These are phyloP conservation scores for Scaeva pyrastri DNA, from an alignment of 2,888 invertebrate species.

Conservation along the genomic window DNA sequence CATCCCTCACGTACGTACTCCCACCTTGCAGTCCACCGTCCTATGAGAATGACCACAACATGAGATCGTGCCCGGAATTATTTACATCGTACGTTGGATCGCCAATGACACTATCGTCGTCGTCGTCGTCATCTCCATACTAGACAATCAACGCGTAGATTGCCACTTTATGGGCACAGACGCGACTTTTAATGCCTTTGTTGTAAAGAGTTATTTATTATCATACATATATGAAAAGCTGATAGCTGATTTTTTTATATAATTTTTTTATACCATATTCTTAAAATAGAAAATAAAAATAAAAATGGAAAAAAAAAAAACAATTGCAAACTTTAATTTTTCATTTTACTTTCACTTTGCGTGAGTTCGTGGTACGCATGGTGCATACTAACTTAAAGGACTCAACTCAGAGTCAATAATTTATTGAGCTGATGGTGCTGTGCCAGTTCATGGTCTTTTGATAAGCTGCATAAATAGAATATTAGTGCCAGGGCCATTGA, in stretches of 20 bases:
- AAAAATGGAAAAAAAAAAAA: conserved; percentile 41
- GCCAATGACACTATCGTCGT: conserved; percentile 22
- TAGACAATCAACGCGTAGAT: conserved; percentile 45
- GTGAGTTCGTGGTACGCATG: conserved; percentile 34
- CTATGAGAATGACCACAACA: conserved; percentile 58
- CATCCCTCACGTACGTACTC: conserved; percentile 61
- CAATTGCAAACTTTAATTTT: conserved; percentile 45
- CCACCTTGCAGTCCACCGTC: conserved; percentile 42
- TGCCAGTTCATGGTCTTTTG: conserved; percentile 53
- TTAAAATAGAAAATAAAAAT: conserved; percentile 46
- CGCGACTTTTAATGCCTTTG: conserved; percentile 53
- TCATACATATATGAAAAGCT: conserved; percentile 40
- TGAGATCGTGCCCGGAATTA: conserved; percentile 73
- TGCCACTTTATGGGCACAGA: conserved; percentile 32
- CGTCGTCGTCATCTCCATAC: conserved; percentile 39
- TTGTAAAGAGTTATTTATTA: conserved; percentile 68
- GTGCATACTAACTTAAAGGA: conserved; percentile 56
- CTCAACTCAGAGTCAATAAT: conserved; percentile 26
- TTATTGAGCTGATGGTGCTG: conserved; percentile 38
- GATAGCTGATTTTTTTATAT: conserved; percentile 43
- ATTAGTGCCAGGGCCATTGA: conserved; percentile 56
- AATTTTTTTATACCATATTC: conserved; percentile 54
- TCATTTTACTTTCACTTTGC: conserved; percentile 67
- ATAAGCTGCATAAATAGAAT: conserved; percentile 49
- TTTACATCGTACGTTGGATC: conserved; percentile 54